Base-by-base conservation (phyloP, 2,888 invertebrate genomes). In the Pherbina coryleti region DNA sequence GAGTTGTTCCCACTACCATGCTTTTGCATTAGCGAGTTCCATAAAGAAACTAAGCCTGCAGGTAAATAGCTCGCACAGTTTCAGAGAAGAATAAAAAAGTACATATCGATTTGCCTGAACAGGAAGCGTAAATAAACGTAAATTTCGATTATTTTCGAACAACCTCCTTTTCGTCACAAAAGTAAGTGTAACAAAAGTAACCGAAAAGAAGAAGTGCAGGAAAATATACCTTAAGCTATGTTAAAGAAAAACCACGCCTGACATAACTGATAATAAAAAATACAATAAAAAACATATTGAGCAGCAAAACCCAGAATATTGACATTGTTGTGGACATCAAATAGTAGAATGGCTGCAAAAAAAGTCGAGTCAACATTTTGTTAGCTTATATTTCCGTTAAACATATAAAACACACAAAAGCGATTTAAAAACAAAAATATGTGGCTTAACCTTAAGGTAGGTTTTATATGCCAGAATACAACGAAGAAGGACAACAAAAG, bases 111-210 rank as follows among this genome's bases (percentile, higher is more conserved):
- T 14, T 28, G 28, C 25, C 3, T 14, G 49, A 25, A 72, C 62
- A 51, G 64, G 71, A 77, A 77, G 37, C 53, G 62, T 49, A n/a
- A n/a, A 64, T 64, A 72, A 72, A 72, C 66, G 67, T 67, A 78
- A 75, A 78, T 78, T 57, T 53, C 60, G 8, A 67, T 57, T n/a
- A 49, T 64, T n/a, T 73, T 14, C 55, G 31, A 22, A 53, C 53
- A 51, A 19, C 14, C 49, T 57, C 9, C 7, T 53, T 57, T 71
- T 57, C 31, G 2, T 44, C 14, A 31, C 34, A 14, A 75, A 5
- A 51, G 51, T 31, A 66, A 75, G 14, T 53, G 11, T 2, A 1
- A 22, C 8, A 66, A 66, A n/a, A 53, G 1, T 31, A 64, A 17
- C n/a, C n/a, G n/a, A 62, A 25, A 51, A 75, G 1, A 64, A 71